phyloP scores from a whole-genome alignment of 2,888 invertebrate species.

The Encarsia formosa region DNA sequence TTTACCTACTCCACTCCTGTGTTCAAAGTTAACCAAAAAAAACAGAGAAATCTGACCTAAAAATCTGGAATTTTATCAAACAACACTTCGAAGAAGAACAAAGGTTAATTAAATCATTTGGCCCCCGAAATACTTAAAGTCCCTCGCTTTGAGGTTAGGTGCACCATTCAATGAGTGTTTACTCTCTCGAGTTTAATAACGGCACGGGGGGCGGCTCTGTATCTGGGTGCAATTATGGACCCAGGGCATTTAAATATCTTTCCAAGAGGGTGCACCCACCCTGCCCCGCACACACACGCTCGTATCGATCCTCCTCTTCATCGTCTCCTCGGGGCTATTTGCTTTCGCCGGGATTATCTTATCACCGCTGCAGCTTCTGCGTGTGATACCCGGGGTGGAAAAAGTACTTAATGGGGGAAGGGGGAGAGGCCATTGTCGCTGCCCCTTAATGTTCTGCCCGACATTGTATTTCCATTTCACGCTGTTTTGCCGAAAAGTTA shows the following conservation, averaged over 20 bases:
- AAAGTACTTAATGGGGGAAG: neutral
- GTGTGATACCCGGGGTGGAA: neutral
- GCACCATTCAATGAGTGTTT: too few relatives aligned
- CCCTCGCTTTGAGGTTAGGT: too few relatives aligned
- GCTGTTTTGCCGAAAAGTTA: slow-evolving; percentile 22
- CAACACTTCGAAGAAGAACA: too few relatives aligned
- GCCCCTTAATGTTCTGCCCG: slow-evolving; percentile 9
- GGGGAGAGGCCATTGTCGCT: slow-evolving; percentile 6
- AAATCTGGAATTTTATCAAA: too few relatives aligned
- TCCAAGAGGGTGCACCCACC: too few relatives aligned
- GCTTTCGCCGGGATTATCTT: slow-evolving; percentile 27
- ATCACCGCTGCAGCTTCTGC: slow-evolving; percentile 14
- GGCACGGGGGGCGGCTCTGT: too few relatives aligned
- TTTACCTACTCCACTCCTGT: too few relatives aligned
- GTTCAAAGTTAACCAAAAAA: too few relatives aligned
- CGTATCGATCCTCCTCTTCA: neutral
- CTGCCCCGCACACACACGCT: slow-evolving; percentile 8
- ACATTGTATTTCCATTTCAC: slow-evolving; percentile 23
- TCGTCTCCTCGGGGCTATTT: slow-evolving; percentile 25
- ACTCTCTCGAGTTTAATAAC: slow-evolving; percentile 46
- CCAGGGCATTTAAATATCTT: slow-evolving; percentile 52
- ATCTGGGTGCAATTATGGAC: too few relatives aligned
- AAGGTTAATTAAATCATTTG: too few relatives aligned
- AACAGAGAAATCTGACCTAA: too few relatives aligned
- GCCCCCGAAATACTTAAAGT: slow-evolving; percentile 38